Evolutionary conservation across 2,888 invertebrate species (phyloP), one percentile per base, ranked within the genome.

Genomic region (Drosophila tanythrix): DNA sequence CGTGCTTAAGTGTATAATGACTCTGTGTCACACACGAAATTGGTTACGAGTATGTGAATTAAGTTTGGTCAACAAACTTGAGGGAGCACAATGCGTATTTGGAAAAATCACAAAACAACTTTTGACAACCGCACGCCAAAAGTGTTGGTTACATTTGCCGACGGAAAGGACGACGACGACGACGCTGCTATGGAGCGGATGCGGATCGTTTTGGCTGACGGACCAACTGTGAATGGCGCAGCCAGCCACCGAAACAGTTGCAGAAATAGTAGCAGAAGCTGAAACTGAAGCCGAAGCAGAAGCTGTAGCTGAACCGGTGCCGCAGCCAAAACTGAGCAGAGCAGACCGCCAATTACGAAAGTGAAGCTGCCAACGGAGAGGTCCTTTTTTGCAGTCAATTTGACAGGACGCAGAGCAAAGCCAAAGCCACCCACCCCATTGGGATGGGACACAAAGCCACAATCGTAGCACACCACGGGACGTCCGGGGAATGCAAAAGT

Each of bases 311-410:
- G 53, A 61, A 40, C 52, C 55, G 62, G 53, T 56, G 56, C 33
- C 53, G 40, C 27, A 60, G 36, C 50, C 53, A 33, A 43, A 64
- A 31, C 64, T 35, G 79, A 77, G 79, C 77, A 78, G 91, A 90
- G 89, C 89, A 91, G 87, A 87, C 90, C 91, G 88, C 89, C 91
- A 91, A 92, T 90, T 91, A 91, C 84, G 87, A 90, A 91, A 89
- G 90, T 91, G 83, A 90, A 91, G 84, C 91, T 90, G 91, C 84
- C 89, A 90, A 76, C 87, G 88, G 74, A 89, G 85, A 90, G 89
- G 90, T 90, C 89, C 91, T 90, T 90, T 82, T 82, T 89, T 82
- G 91, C 87, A 91, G 91, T 91, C 90, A 90, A 90, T 89, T 91
- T 91, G 90, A 87, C 90, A 87, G 82, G 69, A 79, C 75, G 82